A percentile compares a stretch with the other conserved stretches of the same genome.
These are phyloP conservation scores for Xiphydria camelus DNA, from an alignment of 2,888 invertebrate genomes.

Conservation along the genomic window DNA sequence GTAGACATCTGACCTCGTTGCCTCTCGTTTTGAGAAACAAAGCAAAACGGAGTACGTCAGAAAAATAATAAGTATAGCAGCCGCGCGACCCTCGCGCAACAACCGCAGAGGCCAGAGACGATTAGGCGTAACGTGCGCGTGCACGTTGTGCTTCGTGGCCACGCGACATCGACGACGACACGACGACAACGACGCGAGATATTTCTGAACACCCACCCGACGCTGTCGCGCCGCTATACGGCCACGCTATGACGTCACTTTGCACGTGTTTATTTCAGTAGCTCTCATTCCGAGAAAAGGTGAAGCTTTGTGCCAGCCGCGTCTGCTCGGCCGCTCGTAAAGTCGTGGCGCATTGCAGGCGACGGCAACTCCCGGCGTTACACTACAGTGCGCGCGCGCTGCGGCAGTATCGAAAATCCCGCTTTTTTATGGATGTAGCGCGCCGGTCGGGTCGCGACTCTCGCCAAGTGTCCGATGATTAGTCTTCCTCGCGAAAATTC, in stretches of 20 bases:
- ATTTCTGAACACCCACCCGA: slow-evolving; percentile 26
- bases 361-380: no score
- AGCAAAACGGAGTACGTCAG: background rate
- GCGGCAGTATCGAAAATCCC: no score
- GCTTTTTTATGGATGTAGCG: no score
- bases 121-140: slow-evolving; percentile 5
- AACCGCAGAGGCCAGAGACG: slow-evolving; percentile 7
- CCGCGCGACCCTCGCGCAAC: slow-evolving; percentile 4
- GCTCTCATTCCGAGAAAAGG: slow-evolving; percentile 36
- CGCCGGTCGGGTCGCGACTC: no score
- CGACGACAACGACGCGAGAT: slow-evolving; percentile 15
- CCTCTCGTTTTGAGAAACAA: background rate
- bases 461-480: no score
- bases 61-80: slow-evolving; percentile 1
- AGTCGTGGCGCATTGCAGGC: no score
- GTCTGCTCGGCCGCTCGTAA: slow-evolving; percentile 20
- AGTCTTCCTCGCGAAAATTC: no score
- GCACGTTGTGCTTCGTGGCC: slow-evolving; percentile 16
- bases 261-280: slow-evolving; percentile 49
- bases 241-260: slow-evolving; percentile 40
- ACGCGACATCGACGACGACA: slow-evolving; percentile 24
- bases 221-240: slow-evolving; percentile 13
- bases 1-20: no score
- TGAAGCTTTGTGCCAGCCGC: slow-evolving; percentile 31
- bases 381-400: no score